A percentile compares a stretch with the other conserved stretches of the same genome.
Conservation (phyloP, 2,888 invertebrate genomes). For the Hirudinaria manillensis region DNA sequence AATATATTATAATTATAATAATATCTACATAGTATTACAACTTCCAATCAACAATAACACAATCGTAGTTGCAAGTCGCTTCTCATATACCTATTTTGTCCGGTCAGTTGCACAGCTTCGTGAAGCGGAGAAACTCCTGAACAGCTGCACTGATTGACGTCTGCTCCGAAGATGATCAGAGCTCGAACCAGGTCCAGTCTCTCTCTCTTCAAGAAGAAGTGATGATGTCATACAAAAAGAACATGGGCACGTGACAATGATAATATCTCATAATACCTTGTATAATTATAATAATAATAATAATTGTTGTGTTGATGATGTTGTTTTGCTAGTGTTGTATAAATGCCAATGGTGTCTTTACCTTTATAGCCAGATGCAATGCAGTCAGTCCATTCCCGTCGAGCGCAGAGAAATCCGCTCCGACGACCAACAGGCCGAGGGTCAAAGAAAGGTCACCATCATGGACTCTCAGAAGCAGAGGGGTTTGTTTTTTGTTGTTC, state of each 20-base stretch:
- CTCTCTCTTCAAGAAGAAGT: constrained; percentile 42
- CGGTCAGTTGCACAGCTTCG: constrained; percentile 57
- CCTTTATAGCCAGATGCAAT: constrained; percentile 72
- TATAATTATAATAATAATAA: too few species aligned
- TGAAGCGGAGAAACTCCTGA: constrained; percentile 71
- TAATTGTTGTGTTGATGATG: too few species aligned
- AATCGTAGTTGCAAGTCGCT: too few species aligned
- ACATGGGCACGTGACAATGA: too few species aligned
- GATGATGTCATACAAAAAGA: background rate
- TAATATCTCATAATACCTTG: too few species aligned
- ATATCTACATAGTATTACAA: too few species aligned
- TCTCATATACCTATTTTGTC: constrained; percentile 48
- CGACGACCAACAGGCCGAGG: constrained; percentile 71
- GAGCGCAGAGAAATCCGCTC: constrained; percentile 67
- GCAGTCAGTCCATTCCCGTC: constrained; percentile 80
- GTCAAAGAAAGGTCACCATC: constrained; percentile 74
- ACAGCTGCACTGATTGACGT: constrained; percentile 68
- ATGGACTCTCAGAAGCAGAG: constrained; percentile 68
- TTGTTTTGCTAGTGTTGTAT: background rate
- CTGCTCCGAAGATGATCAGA: constrained; percentile 78
- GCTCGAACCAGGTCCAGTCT: constrained; percentile 60
- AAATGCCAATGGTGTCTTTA: constrained; percentile 36
- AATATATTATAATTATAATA: too few species aligned
- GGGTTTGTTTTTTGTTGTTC: constrained; percentile 77
- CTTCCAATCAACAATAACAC: too few species aligned